Evolutionary conservation across 1,140 invertebrate species (phyloP), one percentile per base, ranked within the genome.

Genomic region (Glomeris maerens): DNA sequence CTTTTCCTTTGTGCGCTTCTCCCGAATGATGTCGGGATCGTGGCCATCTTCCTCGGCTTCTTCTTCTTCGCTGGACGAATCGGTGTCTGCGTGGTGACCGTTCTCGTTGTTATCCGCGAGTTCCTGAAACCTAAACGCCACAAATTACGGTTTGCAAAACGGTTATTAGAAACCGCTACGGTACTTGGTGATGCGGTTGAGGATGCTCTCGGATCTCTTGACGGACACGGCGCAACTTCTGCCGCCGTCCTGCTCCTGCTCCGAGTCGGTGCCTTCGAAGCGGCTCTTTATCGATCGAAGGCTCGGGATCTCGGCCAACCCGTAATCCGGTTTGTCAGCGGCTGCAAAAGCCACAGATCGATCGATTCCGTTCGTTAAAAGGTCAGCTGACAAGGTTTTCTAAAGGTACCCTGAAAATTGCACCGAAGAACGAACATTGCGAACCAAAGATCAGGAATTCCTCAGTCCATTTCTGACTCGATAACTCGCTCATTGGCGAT

Each of bases 321-420:
- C 86, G 29, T 90, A 73, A 68, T 88, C 82, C n/a, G 84, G 81
- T 63, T 89, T 89, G 61, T 87, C 82, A 55, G 83, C 87, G 45
- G 84, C 86, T 86, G 65, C 22, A 63, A 70, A 55, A 44, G 55
- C 58, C 59, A 62, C 50, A 54, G 58, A 50, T 36, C n/a, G n/a
- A n/a, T n/a, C n/a, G n/a, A n/a, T n/a, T n/a, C n/a, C n/a, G n/a
- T n/a, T n/a, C n/a, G n/a, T n/a, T n/a, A n/a, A n/a, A n/a, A n/a
- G n/a, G n/a, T n/a, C n/a, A n/a, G n/a, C n/a, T n/a, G n/a, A n/a
- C n/a, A n/a, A n/a, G n/a, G n/a, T n/a, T n/a, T n/a, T n/a, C n/a
- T n/a, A n/a, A n/a, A n/a, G n/a, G n/a, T n/a, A n/a, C n/a, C n/a
- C n/a, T n/a, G n/a, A n/a, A n/a, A n/a, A n/a, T n/a, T n/a, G n/a